Evolutionary conservation across 2,888 invertebrate species (phyloP).

Genomic region (Leptopilina myrica): DNA sequence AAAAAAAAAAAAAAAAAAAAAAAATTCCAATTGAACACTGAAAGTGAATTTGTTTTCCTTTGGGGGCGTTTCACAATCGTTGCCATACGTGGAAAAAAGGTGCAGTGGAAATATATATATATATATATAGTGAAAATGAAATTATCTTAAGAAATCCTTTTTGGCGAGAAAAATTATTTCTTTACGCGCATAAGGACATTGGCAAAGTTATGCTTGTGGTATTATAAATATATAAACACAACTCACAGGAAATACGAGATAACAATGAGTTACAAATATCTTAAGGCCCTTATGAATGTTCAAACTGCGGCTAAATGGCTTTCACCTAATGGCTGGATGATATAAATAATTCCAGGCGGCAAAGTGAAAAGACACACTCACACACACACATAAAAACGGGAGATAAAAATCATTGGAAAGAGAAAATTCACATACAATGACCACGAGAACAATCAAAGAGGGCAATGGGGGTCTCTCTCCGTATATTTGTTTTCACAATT

Average conservation of each 20-base stretch:
- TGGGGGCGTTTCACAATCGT: slow-evolving; percentile 21
- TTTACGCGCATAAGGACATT: slow-evolving; percentile 28
- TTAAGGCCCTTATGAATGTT: slow-evolving; percentile 20
- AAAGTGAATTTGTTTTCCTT: slow-evolving; percentile 25
- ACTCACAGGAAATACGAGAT: slow-evolving; percentile 8
- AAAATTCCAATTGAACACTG: background rate
- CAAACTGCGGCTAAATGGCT: slow-evolving; percentile 14
- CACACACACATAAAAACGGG: too few relatives aligned
- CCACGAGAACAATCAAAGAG: background rate
- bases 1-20: background rate
- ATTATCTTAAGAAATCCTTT: slow-evolving; percentile 32
- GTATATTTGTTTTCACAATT: too few relatives aligned
- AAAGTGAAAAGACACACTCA: background rate
- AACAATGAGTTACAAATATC: slow-evolving; percentile 34
- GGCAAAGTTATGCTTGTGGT: background rate
- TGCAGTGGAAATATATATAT: slow-evolving; percentile 22
- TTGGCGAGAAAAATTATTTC: slow-evolving; percentile 30
- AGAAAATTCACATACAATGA: background rate
- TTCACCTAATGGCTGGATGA: slow-evolving; percentile 23
- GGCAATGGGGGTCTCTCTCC: background rate
- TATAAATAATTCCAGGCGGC: slow-evolving; percentile 27
- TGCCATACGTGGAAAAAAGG: slow-evolving; percentile 36
- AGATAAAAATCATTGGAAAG: slow-evolving; percentile 24
- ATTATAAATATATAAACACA: background rate
- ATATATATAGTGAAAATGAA: slow-evolving; percentile 22